These are phyloP conservation scores for Ctenopoma multispine DNA, from an alignment of 2,797 vertebrate genomes.

Conservation along the genomic window DNA sequence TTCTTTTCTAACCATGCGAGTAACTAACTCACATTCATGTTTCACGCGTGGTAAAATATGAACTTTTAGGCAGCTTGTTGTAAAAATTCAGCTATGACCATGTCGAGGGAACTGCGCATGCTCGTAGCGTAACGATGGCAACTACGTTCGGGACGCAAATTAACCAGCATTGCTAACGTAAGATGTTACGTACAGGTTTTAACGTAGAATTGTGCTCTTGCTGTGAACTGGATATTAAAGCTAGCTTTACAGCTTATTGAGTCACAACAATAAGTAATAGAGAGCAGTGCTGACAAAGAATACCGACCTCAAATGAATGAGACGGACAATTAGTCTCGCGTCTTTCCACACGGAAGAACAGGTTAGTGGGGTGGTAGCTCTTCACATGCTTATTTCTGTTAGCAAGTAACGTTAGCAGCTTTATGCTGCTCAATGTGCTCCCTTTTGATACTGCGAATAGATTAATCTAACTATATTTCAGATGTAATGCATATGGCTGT, in stretches of 20 bases:
- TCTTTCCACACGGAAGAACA: conserved; percentile 36
- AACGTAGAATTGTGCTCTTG: background rate
- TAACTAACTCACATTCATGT: background rate
- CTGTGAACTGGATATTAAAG: background rate
- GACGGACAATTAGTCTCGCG: background rate
- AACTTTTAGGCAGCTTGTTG: background rate
- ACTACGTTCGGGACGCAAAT: conserved; percentile 18
- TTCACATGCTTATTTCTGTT: conserved; percentile 3
- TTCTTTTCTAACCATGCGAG: background rate
- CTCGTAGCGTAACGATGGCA: conserved; percentile 6
- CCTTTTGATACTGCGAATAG: fast-evolving
- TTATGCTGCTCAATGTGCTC: background rate
- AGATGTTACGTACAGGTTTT: background rate
- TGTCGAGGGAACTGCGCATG: conserved; percentile 35
- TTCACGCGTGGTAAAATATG: background rate
- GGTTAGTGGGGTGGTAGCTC: conserved; percentile 13
- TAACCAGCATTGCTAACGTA: conserved; percentile 1
- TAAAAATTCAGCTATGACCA: fast-evolving
- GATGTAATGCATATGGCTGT: background rate
- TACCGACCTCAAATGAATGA: background rate
- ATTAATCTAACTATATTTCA: background rate
- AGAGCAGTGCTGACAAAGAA: background rate
- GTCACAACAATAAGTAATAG: background rate
- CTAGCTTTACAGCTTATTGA: background rate
- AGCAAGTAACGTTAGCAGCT: background rate